A percentile compares a stretch with the other conserved stretches of the same genome.
Conservation (phyloP, 1,140 invertebrate genomes). For the Papilio machaon region DNA sequence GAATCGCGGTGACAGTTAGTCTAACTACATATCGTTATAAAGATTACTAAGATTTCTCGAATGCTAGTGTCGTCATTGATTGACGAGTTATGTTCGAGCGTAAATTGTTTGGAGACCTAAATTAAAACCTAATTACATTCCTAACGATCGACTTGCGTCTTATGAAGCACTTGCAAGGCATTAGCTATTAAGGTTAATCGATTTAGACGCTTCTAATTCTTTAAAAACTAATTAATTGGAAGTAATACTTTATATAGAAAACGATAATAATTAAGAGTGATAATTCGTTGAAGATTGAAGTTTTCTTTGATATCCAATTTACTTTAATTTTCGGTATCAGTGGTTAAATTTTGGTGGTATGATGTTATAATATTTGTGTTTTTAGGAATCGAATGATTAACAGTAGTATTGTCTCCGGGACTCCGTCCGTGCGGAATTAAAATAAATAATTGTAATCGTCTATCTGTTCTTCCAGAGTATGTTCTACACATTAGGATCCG, state of each 20-base stretch:
- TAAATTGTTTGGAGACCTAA: conserved; percentile 24
- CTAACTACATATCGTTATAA: background rate
- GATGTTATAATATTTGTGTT: too few relatives aligned
- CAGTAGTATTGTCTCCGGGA: too few relatives aligned
- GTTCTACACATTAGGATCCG: too few relatives aligned
- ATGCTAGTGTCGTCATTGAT: background rate
- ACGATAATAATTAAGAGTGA: background rate
- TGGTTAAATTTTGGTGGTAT: too few relatives aligned
- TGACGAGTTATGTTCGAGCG: background rate
- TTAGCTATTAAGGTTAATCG: conserved; percentile 36
- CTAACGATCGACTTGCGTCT: conserved; percentile 27
- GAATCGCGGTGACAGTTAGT: too few relatives aligned
- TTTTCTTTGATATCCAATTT: background rate
- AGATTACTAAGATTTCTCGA: background rate
- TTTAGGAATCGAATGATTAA: too few relatives aligned
- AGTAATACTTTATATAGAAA: background rate
- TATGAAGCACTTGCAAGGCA: conserved; percentile 14
- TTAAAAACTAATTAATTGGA: conserved; percentile 33
- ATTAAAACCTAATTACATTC: conserved; percentile 16
- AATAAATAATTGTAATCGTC: too few relatives aligned
- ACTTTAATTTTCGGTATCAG: too few relatives aligned
- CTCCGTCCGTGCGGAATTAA: too few relatives aligned
- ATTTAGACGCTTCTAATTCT: conserved; percentile 29
- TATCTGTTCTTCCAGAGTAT: too few relatives aligned
- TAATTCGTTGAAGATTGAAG: background rate